A percentile compares a stretch with the other conserved stretches of the same genome.
These are phyloP conservation scores for Emydocephalus ijimae DNA, from an alignment of 2,113 vertebrate species.

Conservation along the genomic window DNA sequence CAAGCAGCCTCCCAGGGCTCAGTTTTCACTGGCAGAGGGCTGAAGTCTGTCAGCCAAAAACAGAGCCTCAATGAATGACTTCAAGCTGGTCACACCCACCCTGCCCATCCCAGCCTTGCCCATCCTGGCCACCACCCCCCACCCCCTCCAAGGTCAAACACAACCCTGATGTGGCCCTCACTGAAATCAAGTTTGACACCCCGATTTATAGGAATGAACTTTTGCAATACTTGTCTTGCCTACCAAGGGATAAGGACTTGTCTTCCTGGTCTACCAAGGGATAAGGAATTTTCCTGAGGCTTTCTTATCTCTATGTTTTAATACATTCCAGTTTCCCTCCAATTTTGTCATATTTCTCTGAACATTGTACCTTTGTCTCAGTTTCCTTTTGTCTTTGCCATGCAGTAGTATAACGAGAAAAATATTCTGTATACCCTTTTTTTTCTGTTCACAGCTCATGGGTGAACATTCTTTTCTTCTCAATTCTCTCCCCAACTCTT, in stretches of 20 bases:
- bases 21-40: no score
- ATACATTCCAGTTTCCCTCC: neutral
- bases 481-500: neutral
- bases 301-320: neutral
- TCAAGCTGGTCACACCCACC: no score
- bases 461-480: no score
- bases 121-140: no score
- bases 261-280: neutral
- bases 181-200: no score
- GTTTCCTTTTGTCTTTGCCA: neutral
- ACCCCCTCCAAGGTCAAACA: no score
- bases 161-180: no score
- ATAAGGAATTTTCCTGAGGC: neutral
- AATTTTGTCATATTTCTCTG: neutral
- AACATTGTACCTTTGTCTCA: neutral
- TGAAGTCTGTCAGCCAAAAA: no score
- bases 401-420: neutral
- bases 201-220: neutral
- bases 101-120: no score
- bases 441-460: neutral
- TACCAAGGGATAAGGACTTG: neutral
- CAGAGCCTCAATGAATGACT: no score
- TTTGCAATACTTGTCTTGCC: neutral
- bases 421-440: neutral
- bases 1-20: no score